Conservation (phyloP, 2,113 vertebrate species). For the Carassius auratus region DNA sequence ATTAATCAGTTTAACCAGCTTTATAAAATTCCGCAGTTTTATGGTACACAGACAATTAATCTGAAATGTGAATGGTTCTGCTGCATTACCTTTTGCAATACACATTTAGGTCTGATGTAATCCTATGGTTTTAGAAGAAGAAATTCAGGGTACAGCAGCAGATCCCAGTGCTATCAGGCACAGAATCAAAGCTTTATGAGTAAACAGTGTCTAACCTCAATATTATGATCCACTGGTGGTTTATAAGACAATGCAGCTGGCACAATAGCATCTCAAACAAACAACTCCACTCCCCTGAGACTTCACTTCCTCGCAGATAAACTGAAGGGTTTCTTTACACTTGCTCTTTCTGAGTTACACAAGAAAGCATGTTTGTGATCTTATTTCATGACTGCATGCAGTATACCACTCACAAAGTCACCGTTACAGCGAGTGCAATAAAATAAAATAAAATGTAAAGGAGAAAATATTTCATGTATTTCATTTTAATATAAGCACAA, state of each 20-base stretch:
- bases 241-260: conserved; percentile 15
- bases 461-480: too few species aligned
- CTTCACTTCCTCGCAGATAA: conserved; percentile 11
- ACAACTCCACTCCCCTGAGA: conserved; percentile 25
- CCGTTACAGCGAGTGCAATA: neutral
- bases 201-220: conserved; percentile 24
- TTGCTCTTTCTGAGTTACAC: neutral
- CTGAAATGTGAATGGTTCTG: conserved; percentile 3
- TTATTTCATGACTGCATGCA: neutral
- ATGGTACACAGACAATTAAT: neutral
- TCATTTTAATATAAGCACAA: too few species aligned
- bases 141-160: neutral
- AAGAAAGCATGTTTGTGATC: neutral
- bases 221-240: conserved; percentile 14
- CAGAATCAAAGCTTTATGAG: conserved; percentile 33
- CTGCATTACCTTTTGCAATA: neutral
- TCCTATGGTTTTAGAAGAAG: neutral
- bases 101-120: conserved; percentile 9
- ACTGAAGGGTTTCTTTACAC: conserved; percentile 11
- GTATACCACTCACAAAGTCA: neutral
- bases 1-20: conserved; percentile 31
- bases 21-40: conserved; percentile 31
- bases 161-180: conserved; percentile 20
- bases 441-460: too few species aligned
- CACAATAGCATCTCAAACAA: neutral